A percentile compares a stretch with the other conserved stretches of the same genome.
Conservation (phyloP, 2,113 vertebrate genomes). For the Pedetes capensis region DNA sequence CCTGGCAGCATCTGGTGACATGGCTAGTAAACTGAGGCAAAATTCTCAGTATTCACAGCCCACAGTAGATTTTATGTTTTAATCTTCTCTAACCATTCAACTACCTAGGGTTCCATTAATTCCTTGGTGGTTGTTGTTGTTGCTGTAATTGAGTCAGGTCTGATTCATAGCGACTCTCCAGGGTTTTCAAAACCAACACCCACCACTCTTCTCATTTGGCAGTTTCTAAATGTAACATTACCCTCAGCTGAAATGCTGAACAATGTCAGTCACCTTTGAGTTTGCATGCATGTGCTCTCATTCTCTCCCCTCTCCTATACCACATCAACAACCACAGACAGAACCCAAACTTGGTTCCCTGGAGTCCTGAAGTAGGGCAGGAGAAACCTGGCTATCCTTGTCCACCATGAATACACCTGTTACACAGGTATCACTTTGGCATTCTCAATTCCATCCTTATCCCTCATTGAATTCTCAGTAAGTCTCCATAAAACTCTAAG, state of each 20-base stretch:
- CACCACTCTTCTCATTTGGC: neutral
- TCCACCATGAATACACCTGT: rapidly evolving
- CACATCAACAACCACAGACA: neutral
- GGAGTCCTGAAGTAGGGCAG: neutral
- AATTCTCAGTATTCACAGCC: neutral
- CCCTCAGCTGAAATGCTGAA: too few species aligned
- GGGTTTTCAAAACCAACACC: neutral
- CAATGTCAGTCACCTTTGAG: neutral
- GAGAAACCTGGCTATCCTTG: neutral
- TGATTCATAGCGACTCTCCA: too few species aligned
- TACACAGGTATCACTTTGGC: neutral
- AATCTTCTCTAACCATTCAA: neutral
- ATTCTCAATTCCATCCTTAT: neutral
- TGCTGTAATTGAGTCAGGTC: too few species aligned
- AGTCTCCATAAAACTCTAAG: neutral
- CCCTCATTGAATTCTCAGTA: neutral
- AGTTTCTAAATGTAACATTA: neutral
- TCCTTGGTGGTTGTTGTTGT: too few species aligned
- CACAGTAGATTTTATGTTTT: neutral
- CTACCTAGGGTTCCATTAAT: neutral
- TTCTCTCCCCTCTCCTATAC: neutral
- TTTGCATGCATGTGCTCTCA: neutral
- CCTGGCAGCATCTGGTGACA: neutral
- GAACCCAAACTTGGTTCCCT: neutral
- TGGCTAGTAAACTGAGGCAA: neutral